A percentile compares a stretch with the other conserved stretches of the same genome.
Conservation (phyloP, 2,797 vertebrate species). For the Squalus acanthias region DNA sequence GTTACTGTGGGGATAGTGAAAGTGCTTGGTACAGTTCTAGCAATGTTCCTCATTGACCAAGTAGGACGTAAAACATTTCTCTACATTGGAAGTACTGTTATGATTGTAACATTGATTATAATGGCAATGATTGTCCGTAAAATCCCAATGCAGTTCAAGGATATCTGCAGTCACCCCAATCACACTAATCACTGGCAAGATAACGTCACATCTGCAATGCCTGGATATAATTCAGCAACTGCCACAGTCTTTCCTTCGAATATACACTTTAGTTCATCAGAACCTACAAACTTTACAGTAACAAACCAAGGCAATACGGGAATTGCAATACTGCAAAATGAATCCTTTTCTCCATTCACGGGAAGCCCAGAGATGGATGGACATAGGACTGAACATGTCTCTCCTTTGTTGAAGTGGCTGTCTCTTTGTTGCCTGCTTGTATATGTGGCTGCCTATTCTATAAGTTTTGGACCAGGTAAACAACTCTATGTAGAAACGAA, state of each 20-base stretch:
- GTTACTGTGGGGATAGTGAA: conserved; percentile 86
- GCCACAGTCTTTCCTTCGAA: background rate
- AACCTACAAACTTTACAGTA: background rate
- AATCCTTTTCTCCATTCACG: conserved; percentile 23
- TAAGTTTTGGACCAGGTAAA: conserved; percentile 95
- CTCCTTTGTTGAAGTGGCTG: conserved; percentile 73
- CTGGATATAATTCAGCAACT: background rate
- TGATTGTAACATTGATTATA: conserved; percentile 71
- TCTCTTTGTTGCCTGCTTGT: conserved; percentile 80
- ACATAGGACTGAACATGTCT: conserved; percentile 46
- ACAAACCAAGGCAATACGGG: background rate
- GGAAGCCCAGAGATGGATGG: conserved; percentile 39
- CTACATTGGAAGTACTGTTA: conserved; percentile 75
- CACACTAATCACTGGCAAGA: conserved; percentile 16
- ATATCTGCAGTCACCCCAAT: conserved; percentile 59
- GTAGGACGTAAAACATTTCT: conserved; percentile 85
- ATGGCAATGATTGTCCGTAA: conserved; percentile 75
- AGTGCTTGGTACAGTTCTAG: conserved; percentile 78
- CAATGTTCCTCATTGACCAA: conserved; percentile 78
- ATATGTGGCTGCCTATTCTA: conserved; percentile 85
- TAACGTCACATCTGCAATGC: background rate
- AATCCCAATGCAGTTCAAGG: conserved; percentile 72
- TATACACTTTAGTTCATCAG: background rate
- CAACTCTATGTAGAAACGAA: conserved; percentile 39
- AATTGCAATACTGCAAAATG: conserved; percentile 12